Evolutionary conservation across 2,888 invertebrate species (phyloP).

Genomic region (Minunthozetes semirufus): DNA sequence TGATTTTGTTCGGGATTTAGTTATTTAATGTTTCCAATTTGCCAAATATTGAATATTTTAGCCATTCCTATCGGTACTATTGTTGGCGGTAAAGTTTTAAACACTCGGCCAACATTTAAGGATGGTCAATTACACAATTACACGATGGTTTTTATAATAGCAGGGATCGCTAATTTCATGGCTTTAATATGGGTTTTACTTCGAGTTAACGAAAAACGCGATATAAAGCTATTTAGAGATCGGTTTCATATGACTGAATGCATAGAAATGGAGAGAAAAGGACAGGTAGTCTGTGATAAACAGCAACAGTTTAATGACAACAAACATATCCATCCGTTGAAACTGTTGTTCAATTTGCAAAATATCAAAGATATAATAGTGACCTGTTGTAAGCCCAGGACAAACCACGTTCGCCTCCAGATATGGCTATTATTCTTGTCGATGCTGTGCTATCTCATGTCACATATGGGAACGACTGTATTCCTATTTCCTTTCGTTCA

Average conservation of each 20-base stretch:
- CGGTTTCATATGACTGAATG: background rate
- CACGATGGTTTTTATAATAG: slow-evolving; percentile 11
- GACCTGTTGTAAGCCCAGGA: slow-evolving; percentile 7
- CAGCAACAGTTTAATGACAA: background rate
- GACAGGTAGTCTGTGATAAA: background rate
- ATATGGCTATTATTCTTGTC: slow-evolving; percentile 25
- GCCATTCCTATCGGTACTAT: slow-evolving; percentile 7
- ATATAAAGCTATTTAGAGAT: background rate
- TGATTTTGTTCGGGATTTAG: too few species aligned
- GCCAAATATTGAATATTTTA: too few species aligned
- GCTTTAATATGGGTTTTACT: background rate
- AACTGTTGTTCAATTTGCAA: background rate
- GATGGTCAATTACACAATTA: slow-evolving; percentile 29
- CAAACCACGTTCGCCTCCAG: slow-evolving; percentile 4
- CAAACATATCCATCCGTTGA: slow-evolving; percentile 11
- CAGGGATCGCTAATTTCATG: background rate
- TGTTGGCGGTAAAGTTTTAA: slow-evolving; percentile 14
- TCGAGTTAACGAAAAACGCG: slow-evolving; percentile 18
- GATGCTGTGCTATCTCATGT: background rate
- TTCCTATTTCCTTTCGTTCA: slow-evolving; percentile 30
- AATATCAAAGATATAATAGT: slow-evolving; percentile 27
- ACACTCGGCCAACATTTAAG: background rate
- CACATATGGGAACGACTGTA: background rate
- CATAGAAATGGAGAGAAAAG: background rate
- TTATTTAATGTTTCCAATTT: too few species aligned